Evolutionary conservation across 2,797 vertebrate species (phyloP), one percentile per base, ranked within the genome.

Genomic region (Falco cherrug): DNA sequence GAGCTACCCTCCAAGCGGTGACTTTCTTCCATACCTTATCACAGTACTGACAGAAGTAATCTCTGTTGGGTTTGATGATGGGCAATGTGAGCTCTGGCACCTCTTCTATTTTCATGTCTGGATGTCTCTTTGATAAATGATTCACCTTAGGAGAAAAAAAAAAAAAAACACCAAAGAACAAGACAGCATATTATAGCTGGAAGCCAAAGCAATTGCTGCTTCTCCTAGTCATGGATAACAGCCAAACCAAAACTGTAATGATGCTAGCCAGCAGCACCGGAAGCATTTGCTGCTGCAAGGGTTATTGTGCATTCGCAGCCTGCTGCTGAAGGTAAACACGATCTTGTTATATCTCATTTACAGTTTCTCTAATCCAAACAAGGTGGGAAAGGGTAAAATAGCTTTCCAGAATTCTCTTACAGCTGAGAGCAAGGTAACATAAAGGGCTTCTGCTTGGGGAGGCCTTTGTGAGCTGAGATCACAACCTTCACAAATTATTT

Each of bases 51-150:
- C 99, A 99, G 97, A 99, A 99, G 97, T 99, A 99, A 96, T 99
- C 99, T n/a, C 99, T 98, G 98, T 99, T 99, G 96, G 99, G 99
- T 93, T 99, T 99, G 98, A 99, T 99, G 95, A 99, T 99, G 84
- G 99, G 99, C 87, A 99, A 97, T 0, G 99, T 99, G 81, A 99
- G 98, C 98, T 99, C 99, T 11, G 99, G 99, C 93, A 99, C 99
- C 57, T 99, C 99, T 91, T 99, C 99, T 63, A 99, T 99, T 92
- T 99, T 99, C 99, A 99, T 99, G 95, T 99, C 99, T 56, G 99
- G 99, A 96, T 99, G 99, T 54, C 99, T 98, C 97, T 99, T 99
- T 92, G 99, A 99, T 96, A 99, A 98, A 97, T 99, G 99, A 98
- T 99, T 99, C n/a, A 99, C 99, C 99, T 99, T 96, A 73, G 89